Percentiles rank a stretch among this genome's conserved stretches.
Conservation (phyloP, 2,888 invertebrate species). For the Pristionchus maxplancki region DNA sequence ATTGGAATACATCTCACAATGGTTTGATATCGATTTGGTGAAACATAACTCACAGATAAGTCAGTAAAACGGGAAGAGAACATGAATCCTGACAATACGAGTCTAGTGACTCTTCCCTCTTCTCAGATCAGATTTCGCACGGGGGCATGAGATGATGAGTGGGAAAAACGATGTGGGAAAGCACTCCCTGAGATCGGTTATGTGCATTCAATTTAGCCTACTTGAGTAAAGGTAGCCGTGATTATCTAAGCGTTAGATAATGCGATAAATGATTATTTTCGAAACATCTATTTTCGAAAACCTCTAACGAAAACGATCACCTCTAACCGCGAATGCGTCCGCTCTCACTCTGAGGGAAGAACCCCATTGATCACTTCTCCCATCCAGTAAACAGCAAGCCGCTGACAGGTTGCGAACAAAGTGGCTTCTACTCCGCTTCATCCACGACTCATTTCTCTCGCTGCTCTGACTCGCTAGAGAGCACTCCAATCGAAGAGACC, state of each 20-base stretch:
- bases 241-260: too few relatives aligned
- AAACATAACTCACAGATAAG: background rate
- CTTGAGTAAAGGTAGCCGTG: too few relatives aligned
- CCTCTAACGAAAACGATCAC: too few relatives aligned
- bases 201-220: too few relatives aligned
- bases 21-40: too few relatives aligned
- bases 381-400: background rate
- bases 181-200: background rate
- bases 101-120: background rate
- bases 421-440: background rate
- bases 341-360: background rate
- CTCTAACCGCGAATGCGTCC: too few relatives aligned
- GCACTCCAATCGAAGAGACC: background rate
- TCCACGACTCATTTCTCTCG: background rate
- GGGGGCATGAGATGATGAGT: background rate
- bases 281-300: too few relatives aligned
- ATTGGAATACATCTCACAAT: too few relatives aligned
- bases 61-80: background rate
- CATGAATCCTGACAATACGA: background rate
- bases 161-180: constrained; percentile 10
- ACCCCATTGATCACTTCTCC: background rate
- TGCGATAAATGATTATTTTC: too few relatives aligned
- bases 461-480: background rate
- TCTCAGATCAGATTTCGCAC: background rate
- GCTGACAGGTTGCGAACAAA: background rate